Base-by-base conservation (phyloP, 2,113 vertebrate species). In the Tapirus terrestris region DNA sequence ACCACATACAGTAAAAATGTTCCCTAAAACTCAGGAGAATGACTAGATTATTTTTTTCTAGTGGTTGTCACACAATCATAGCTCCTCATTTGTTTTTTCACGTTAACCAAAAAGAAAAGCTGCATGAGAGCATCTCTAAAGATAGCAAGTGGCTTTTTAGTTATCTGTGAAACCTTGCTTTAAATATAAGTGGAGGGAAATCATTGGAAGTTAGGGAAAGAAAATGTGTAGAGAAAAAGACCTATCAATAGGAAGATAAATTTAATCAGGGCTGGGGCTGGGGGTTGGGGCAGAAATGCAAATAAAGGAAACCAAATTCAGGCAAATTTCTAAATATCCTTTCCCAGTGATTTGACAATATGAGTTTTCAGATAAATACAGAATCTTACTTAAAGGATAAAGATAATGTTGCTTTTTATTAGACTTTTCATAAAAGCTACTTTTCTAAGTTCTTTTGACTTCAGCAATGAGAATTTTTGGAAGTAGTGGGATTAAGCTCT, bases 391-490 rank as follows among this genome's bases (percentile, higher is more conserved):
- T 91, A 73, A 96, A 96, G 60, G 39, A 86, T 73, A 93, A 96
- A 93, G 60, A 92, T 92, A 92, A 91, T 75, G 67, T 84, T 94
- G 29, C n/a, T 75, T 88, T 93, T 95, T 60, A 58, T 88, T 92
- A 88, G 33, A 92, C 39, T 85, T 97, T 92, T 81, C 89, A 85
- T 90, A 82, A 97, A 96, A 84, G 70, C 45, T 73, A 79, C 81
- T 92, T 94, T 77, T 89, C 73, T 92, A 89, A 88, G n/a, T 95
- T 94, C 68, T 97, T 92, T 97, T 94, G 67, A 97, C 72, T n/a
- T 96, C 84, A 89, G 39, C 11, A 91, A 89, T 23, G 84, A 93
- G 33, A 89, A 97, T 97, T 95, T 96, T 33, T 68, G 5, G 63
- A 95, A 97, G 36, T 79, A 9, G 23, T 91, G 8, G 67, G 29